Percentiles rank a stretch among this genome's conserved stretches.
These are phyloP conservation scores for Nycteola revayana DNA, from an alignment of 2,888 invertebrate species.

Conservation along the genomic window DNA sequence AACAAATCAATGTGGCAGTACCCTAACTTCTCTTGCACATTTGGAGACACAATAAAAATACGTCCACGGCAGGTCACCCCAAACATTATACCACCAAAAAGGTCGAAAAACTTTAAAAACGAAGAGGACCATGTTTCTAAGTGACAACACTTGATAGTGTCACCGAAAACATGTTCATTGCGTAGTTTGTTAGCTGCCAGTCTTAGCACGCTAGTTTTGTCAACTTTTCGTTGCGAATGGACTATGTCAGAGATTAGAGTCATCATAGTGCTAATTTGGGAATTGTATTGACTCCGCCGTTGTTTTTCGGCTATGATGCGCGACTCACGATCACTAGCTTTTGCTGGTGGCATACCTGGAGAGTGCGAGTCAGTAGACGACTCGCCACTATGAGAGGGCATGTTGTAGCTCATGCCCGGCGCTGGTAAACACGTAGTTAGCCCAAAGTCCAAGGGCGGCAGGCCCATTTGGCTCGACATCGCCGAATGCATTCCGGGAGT, in stretches of 20 bases:
- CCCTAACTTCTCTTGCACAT: conserved; percentile 92
- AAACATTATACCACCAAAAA: conserved; percentile 90
- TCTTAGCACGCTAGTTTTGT: conserved; percentile 94
- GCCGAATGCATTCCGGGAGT: conserved; percentile 47
- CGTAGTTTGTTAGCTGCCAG: conserved; percentile 93
- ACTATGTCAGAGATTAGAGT: conserved; percentile 92
- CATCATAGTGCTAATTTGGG: conserved; percentile 91
- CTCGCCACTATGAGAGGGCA: conserved; percentile 55
- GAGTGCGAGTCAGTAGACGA: conserved; percentile 72
- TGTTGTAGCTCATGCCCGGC: conserved; percentile 42
- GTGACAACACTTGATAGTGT: conserved; percentile 72
- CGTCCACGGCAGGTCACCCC: conserved; percentile 91
- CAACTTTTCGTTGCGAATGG: conserved; percentile 90
- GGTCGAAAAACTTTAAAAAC: conserved; percentile 84
- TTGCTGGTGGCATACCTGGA: conserved; percentile 60
- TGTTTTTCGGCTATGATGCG: conserved; percentile 96
- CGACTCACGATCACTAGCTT: conserved; percentile 89
- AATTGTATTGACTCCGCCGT: conserved; percentile 93
- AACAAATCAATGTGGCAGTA: conserved; percentile 94
- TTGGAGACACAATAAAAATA: conserved; percentile 92
- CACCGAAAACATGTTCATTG: conserved; percentile 86
- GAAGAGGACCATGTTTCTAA: conserved; percentile 78
- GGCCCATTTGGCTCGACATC: conserved; percentile 46
- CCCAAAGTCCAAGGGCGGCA: conserved; percentile 46
- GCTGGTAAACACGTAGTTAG: conserved; percentile 51